Percentiles rank a stretch among this genome's conserved stretches.
Conservation (phyloP, 2,113 vertebrate species). For the Pimephales promelas region DNA sequence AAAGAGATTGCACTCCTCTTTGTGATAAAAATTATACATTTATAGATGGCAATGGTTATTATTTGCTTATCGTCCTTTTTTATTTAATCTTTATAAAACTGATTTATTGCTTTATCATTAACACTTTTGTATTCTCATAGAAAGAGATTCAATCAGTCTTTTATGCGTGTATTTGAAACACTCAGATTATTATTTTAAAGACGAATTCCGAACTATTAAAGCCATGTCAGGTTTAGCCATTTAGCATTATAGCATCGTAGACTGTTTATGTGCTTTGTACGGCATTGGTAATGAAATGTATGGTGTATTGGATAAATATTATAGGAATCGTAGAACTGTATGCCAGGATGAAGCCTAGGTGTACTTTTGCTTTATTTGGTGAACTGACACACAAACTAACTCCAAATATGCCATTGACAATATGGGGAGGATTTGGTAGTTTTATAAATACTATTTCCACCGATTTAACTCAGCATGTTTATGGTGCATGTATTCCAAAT, state of each 20-base stretch:
- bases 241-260: slow-evolving; percentile 30
- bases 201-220: slow-evolving; percentile 36
- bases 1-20: slow-evolving; percentile 16
- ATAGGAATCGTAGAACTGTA: slow-evolving; percentile 15
- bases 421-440: slow-evolving; percentile 1
- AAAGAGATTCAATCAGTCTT: neutral
- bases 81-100: neutral
- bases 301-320: slow-evolving; percentile 10
- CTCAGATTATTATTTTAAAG: neutral
- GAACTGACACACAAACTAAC: neutral
- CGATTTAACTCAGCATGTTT: slow-evolving; percentile 40
- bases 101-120: slow-evolving; percentile 14
- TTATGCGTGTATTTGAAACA: neutral
- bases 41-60: neutral
- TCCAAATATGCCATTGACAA: slow-evolving; percentile 1
- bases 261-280: slow-evolving; percentile 17
- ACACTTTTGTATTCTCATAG: neutral
- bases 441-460: slow-evolving; percentile 37
- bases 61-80: neutral
- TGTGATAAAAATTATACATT: neutral
- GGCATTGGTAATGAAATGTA: slow-evolving; percentile 13
- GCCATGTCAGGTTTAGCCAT: slow-evolving; percentile 34
- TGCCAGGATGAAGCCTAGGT: neutral
- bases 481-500: slow-evolving; percentile 48
- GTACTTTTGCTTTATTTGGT: slow-evolving; percentile 13